These are phyloP conservation scores for Melanocharis versteri DNA, from an alignment of 2,113 vertebrate species.

Conservation along the genomic window DNA sequence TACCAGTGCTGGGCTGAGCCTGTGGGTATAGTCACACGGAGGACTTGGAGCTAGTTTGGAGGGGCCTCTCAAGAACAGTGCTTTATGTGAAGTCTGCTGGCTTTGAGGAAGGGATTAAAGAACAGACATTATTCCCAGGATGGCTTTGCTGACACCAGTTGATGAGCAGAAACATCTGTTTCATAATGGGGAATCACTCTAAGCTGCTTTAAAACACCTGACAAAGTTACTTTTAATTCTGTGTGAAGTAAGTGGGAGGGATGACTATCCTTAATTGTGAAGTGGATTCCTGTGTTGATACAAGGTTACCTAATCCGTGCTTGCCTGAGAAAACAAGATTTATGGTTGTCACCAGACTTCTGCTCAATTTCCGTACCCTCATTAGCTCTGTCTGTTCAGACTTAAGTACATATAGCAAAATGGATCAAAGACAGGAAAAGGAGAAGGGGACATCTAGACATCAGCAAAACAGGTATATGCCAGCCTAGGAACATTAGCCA, in stretches of 20 bases:
- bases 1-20: background rate
- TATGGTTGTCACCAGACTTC: background rate
- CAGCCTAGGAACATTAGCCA: background rate
- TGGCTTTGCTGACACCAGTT: background rate
- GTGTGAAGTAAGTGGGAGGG: background rate
- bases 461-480: background rate
- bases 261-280: background rate
- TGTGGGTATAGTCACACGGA: background rate
- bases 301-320: background rate
- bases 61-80: background rate
- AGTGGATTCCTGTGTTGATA: background rate
- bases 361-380: background rate
- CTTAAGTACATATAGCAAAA: background rate
- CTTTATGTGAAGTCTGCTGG: background rate
- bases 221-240: constrained; percentile 35
- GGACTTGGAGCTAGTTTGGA: background rate
- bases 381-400: background rate
- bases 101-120: background rate
- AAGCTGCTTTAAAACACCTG: constrained; percentile 27
- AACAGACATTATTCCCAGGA: background rate
- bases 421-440: background rate
- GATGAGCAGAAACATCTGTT: constrained; percentile 38
- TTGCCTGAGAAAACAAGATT: background rate
- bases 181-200: background rate
- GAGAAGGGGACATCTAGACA: background rate